Conservation (phyloP, 2,797 vertebrate genomes). For the Paratrypauchen microcephalus region DNA sequence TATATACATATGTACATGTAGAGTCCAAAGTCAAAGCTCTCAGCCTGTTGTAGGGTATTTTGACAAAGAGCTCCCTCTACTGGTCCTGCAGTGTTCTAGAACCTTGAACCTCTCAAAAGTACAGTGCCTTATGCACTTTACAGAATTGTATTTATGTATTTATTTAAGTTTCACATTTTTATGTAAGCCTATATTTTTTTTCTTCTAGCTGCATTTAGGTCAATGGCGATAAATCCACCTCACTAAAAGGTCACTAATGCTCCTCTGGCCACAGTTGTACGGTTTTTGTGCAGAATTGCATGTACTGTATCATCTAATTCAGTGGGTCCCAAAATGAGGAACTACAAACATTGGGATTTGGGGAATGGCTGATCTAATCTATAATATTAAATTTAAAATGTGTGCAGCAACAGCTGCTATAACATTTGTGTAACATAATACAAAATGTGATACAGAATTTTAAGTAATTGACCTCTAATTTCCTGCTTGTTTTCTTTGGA, state of each 20-base stretch:
- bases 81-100: constrained; percentile 24
- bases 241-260: too few relatives aligned
- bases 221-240: too few relatives aligned
- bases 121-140: too few relatives aligned
- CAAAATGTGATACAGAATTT: not conserved
- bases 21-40: not conserved
- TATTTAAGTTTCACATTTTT: too few relatives aligned
- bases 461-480: not conserved
- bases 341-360: not conserved
- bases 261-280: not conserved
- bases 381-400: not conserved
- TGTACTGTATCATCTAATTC: not conserved
- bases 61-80: constrained; percentile 35
- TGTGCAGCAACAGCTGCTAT: not conserved
- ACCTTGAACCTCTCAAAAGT: too few relatives aligned
- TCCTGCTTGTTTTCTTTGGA: not conserved
- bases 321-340: not conserved
- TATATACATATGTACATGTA: too few relatives aligned
- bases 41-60: not conserved
- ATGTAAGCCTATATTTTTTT: too few relatives aligned
- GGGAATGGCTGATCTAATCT: not conserved
- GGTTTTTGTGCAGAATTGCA: not conserved
- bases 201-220: too few relatives aligned
- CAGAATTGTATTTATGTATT: too few relatives aligned
- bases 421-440: not conserved